Evolutionary conservation across 2,113 vertebrate genomes (phyloP), one percentile per base, ranked within the genome.

Genomic region (Tonatia bakeri): DNA sequence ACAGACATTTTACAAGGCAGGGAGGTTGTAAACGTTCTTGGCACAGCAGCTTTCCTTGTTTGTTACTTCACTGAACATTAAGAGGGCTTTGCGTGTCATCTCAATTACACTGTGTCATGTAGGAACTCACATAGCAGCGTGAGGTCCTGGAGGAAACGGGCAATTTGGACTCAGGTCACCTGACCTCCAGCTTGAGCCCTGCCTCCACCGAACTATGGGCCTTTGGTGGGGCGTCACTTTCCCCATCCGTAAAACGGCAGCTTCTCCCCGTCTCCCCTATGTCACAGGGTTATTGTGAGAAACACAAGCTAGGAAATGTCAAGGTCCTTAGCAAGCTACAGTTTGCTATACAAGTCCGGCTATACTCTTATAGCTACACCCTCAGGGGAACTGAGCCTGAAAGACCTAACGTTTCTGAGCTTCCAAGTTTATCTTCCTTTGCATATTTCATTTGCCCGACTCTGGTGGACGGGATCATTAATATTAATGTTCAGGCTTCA

Each of bases 381-480:
- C 94, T 97, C 93, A 97, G 95, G 96, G 93, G 54, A 97, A 97
- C 54, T 50, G 95, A 90, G 90, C 97, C 94, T 93, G 95, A 95
- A 96, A 98, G 97, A 95, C 94, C 96, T 94, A 79, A 97, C 93
- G 90, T 98, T 97, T 94, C 95, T 93, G 80, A 80, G 79, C 96
- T 95, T 97, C 96, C 96, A 96, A 97, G 97, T 98, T 98, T 98
- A 97, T 98, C 96, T 97, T 97, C 95, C 59, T 97, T 96, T 98
- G 97, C 98, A 98, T 98, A 98, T 98, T 98, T 98, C 96, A 98
- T 98, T 90, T 93, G 91, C 77, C 96, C 97, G 96, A 93, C 97
- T 98, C 98, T 97, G 89, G 97, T 97, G 97, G 96, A 96, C 94
- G 90, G 90, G 91, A 94, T 98, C 81, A 96, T 98, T 95, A 97